phyloP scores from a whole-genome alignment of 2,888 invertebrate genomes.

The Catocala sponsa region DNA sequence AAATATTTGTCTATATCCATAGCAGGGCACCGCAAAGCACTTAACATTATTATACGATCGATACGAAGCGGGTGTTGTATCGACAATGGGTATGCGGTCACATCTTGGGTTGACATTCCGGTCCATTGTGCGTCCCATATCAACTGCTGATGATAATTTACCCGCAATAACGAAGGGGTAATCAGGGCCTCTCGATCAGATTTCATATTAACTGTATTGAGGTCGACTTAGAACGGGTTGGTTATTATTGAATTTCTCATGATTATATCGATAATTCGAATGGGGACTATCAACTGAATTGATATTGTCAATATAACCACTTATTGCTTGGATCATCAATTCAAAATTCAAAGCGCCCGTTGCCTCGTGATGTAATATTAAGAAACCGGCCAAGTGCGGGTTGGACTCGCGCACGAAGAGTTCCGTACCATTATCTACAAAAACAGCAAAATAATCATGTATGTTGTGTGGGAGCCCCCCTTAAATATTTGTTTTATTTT shows the following conservation, averaged over 20 bases:
- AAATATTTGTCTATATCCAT: slow-evolving; percentile 30
- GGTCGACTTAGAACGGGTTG: slow-evolving; percentile 13
- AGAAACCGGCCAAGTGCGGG: too few relatives aligned
- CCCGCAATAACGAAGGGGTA: slow-evolving; percentile 30
- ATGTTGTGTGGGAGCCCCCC: too few relatives aligned
- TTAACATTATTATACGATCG: slow-evolving; percentile 40
- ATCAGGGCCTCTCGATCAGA: slow-evolving; percentile 30
- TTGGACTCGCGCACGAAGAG: too few relatives aligned
- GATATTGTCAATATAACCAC: too few relatives aligned
- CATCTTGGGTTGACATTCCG: slow-evolving; percentile 46
- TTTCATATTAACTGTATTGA: slow-evolving; percentile 22
- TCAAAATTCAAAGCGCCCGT: too few relatives aligned
- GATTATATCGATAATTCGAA: slow-evolving; percentile 3
- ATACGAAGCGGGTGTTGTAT: slow-evolving; percentile 41
- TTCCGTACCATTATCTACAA: too few relatives aligned
- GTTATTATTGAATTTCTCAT: slow-evolving; percentile 17
- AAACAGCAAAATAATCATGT: too few relatives aligned
- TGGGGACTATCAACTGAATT: too few relatives aligned
- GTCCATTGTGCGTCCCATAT: slow-evolving; percentile 38
- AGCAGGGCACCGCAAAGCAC: slow-evolving; percentile 37
- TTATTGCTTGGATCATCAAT: too few relatives aligned
- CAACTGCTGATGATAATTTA: slow-evolving; percentile 39
- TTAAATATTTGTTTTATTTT: too few relatives aligned
- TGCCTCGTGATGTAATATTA: too few relatives aligned
- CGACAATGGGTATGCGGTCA: slow-evolving; percentile 42